Evolutionary conservation across 1,140 invertebrate species (phyloP), one percentile per base, ranked within the genome.

Genomic region (Zaprionus taronus): DNA sequence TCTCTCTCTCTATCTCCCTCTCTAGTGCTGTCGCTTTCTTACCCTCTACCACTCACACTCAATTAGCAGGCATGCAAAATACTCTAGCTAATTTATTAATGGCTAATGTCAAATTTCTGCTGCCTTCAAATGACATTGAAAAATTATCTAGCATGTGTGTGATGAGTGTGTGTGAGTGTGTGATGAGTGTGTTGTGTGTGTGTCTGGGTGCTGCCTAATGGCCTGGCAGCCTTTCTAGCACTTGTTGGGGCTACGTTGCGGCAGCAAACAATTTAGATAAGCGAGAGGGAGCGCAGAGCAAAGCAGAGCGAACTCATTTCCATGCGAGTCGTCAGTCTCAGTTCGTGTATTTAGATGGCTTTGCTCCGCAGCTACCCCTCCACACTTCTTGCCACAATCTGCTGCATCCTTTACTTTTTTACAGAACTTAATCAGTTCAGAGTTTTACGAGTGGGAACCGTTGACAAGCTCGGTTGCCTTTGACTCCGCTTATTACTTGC

Each of bases 251-350:
- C 41, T 34, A 58, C 72, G 62, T 53, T 80, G 61, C 58, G 68
- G 62, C 41, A 41, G 63, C 72, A 91, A 85, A 89, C 85, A 89
- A 89, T 89, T 89, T 90, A 89, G 85, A 89, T 89, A 89, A 89
- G 83, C 76, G 70, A 78, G 47, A 1, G 47, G 20, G 47, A 20
- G 4, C 4, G 17, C 20, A 11, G 20, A 49, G 74, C 73, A 78
- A 80, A 77, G 62, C 26, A 62, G 64, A 64, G 63, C 47, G 47
- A 60, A 60, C 41, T 64, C 55, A 65, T 51, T 70, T 65, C 38
- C 55, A 63, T 66, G 20, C 11, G 20, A 51, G 47, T 47, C 15
- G n/a, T n/a, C 36, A 47, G 41, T 47, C 41, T n/a, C 41, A 47
- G 41, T 51, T 51, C 47, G 47, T 51, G 20, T 51, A 51, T 51